Evolutionary conservation across 1,140 invertebrate genomes (phyloP), one percentile per base, ranked within the genome.

Genomic region (Arctopsyche grandis): DNA sequence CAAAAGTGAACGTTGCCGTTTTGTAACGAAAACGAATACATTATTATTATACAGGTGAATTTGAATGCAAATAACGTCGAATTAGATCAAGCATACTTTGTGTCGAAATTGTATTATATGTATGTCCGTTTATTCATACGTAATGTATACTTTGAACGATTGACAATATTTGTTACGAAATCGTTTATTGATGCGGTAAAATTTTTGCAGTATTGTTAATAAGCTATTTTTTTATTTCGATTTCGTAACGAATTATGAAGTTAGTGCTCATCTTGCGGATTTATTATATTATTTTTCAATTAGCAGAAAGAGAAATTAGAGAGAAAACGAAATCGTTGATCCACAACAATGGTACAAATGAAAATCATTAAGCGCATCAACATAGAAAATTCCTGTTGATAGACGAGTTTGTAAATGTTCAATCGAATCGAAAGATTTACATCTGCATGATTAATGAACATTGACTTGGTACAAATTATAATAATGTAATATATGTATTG

Each of bases 261-360:
- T 46, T 26, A n/a, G 9, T n/a, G 16, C 22, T 56, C 46, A 22
- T 26, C 21, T 52, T 48, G 4, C 24, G 14, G 43, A 46, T 46
- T 74, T 74, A 66, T 66, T 63, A 63, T 63, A 63, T 63, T 66
- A 74, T 74, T 74, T 74, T 46, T 46, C 24, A 56, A 74, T 74
- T 74, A 74, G 19, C 63, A 14, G 46, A 56, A 74, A 56, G 46
- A 56, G 48, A 74, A 74, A 56, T 46, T 74, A 22, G 44, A 74
- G 71, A 48, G 71, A 74, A 74, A 74, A 56, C 48, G 48, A 56
- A 46, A 74, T 74, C 71, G 44, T 26, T 56, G 71, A 56, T 74
- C 71, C 44, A 56, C 46, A 29, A 74, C 71, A 74, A 74, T 73
- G 44, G 44, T 73, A 73, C 19, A 46, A 73, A 73, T 74, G 48